Evolutionary conservation across 2,113 vertebrate species (phyloP).

Genomic region (Oreochromis niloticus): DNA sequence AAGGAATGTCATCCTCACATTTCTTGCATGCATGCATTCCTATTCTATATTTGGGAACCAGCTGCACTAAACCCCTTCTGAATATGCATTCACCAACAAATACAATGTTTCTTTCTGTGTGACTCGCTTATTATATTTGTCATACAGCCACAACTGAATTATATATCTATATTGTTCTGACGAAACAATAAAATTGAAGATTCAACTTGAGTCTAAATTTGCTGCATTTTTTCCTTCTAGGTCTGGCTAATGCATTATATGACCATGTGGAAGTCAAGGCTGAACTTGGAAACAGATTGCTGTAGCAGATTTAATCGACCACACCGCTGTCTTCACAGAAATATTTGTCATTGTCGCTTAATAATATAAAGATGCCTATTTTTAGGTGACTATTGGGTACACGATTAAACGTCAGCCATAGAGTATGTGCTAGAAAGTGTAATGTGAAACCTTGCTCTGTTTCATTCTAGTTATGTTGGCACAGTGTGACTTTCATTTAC

Average conservation of each 20-base stretch:
- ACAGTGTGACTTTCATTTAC: background rate
- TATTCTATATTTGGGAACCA: background rate
- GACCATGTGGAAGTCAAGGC: background rate
- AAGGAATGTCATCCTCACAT: background rate
- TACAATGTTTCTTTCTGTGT: background rate
- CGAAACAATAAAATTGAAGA: constrained; percentile 24
- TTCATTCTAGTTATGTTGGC: background rate
- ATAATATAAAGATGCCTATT: background rate
- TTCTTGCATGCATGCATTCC: background rate
- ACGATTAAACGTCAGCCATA: background rate
- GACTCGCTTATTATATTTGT: background rate
- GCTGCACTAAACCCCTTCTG: constrained; percentile 18
- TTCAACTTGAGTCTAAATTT: background rate
- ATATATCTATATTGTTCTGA: background rate
- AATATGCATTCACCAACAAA: background rate
- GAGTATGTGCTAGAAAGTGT: background rate
- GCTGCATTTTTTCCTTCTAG: background rate
- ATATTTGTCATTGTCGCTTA: background rate
- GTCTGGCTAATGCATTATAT: background rate
- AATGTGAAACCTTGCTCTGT: background rate
- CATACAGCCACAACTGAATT: background rate
- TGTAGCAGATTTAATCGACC: background rate
- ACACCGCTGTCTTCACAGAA: background rate
- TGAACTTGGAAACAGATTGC: constrained; percentile 6
- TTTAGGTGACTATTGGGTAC: background rate